Percentiles rank a stretch among this genome's conserved stretches.
phyloP scores from a whole-genome alignment of 2,797 vertebrate species.

The Cossypha heuglini region DNA sequence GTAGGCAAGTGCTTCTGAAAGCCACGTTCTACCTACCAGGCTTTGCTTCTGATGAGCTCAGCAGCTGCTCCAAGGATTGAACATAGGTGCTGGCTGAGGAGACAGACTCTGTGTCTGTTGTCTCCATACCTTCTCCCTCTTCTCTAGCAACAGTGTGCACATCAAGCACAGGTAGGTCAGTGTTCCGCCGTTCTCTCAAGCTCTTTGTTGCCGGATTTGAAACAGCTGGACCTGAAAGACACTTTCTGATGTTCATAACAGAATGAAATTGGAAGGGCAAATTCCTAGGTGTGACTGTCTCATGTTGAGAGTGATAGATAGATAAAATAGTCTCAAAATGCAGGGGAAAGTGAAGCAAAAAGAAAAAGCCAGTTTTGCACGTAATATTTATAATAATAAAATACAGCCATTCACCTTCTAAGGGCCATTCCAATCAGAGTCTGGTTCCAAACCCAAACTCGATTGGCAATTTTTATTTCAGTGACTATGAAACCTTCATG shows the following conservation, averaged over 20 bases:
- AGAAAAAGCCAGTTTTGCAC: not conserved
- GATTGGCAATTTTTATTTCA: not conserved
- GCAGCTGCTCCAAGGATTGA: constrained; percentile 91
- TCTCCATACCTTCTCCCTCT: constrained; percentile 98
- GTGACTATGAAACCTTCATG: not conserved
- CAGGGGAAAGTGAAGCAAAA: not conserved
- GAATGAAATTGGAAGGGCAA: not conserved
- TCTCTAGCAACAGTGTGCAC: constrained; percentile 87
- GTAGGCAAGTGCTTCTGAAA: not conserved
- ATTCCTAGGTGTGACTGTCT: not conserved
- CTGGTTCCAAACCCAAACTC: not conserved
- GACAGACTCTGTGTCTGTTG: constrained; percentile 84
- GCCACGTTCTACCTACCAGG: constrained; percentile 71
- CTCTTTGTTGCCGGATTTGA: constrained; percentile 79
- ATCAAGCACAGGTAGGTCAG: constrained; percentile 81
- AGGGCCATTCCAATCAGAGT: not conserved
- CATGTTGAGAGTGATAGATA: not conserved
- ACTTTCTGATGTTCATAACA: not conserved
- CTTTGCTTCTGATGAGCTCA: constrained; percentile 85
- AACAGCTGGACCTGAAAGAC: constrained; percentile 71
- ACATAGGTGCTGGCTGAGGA: constrained; percentile 79
- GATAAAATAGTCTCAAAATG: not conserved
- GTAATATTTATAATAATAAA: not conserved
- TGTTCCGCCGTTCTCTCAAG: constrained; percentile 77
- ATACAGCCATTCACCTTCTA: not conserved